Conservation (phyloP, 2,797 vertebrate genomes). For the Oryzias dopingdopingensis region DNA sequence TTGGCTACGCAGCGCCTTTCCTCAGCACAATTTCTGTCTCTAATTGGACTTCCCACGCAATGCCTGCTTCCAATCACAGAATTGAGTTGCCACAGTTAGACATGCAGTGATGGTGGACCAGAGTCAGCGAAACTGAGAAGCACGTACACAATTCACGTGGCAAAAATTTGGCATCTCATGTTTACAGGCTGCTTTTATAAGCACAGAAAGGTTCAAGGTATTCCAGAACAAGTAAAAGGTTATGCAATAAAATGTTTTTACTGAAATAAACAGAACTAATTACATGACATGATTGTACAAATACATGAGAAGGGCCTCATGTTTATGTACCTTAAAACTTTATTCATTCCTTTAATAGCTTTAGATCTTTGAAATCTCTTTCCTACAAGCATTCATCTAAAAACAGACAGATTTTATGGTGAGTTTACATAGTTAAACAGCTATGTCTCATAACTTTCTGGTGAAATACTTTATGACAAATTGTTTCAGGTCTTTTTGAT, state of each 20-base stretch:
- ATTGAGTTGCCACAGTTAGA: constrained; percentile 24
- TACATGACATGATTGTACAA: too few relatives aligned
- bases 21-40: constrained; percentile 85
- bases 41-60: constrained; percentile 93
- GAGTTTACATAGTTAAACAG: too few relatives aligned
- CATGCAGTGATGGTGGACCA: constrained; percentile 30
- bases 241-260: too few relatives aligned
- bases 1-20: constrained; percentile 75
- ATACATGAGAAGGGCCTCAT: too few relatives aligned
- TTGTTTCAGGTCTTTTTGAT: too few relatives aligned
- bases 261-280: neutral
- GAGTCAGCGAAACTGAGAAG: constrained; percentile 20
- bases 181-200: constrained; percentile 19
- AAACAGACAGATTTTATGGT: too few relatives aligned
- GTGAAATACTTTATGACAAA: too few relatives aligned
- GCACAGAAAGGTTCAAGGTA: constrained; percentile 3
- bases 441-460: too few relatives aligned
- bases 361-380: too few relatives aligned
- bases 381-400: too few relatives aligned
- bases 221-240: neutral
- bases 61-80: constrained; percentile 88
- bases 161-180: constrained; percentile 21
- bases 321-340: too few relatives aligned
- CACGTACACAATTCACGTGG: constrained; percentile 25
- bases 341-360: too few relatives aligned